phyloP scores from a whole-genome alignment of 2,113 vertebrate genomes.

The Hassar affinis region DNA sequence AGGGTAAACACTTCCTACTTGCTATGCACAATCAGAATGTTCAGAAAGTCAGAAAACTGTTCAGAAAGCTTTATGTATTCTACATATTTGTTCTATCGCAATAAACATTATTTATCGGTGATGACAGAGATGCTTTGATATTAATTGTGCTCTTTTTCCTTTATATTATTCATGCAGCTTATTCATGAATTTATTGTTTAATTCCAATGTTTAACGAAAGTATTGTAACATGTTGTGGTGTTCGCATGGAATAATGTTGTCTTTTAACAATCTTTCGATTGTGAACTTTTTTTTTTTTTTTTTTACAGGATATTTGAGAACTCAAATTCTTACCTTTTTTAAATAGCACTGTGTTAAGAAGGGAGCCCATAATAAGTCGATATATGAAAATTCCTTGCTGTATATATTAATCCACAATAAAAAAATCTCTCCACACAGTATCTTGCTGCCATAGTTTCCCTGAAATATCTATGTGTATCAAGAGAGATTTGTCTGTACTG shows the following conservation, averaged over 20 bases:
- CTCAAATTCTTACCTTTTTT: background rate
- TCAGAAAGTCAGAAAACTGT: background rate
- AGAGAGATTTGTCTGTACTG: background rate
- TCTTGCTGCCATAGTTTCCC: background rate
- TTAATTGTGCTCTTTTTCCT: background rate
- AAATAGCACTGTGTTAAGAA: background rate
- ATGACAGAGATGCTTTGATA: background rate
- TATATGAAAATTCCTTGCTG: background rate
- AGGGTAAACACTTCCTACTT: background rate
- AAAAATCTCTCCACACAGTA: background rate
- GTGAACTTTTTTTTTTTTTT: background rate
- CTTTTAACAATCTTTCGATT: background rate
- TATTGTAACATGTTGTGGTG: background rate
- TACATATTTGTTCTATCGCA: background rate
- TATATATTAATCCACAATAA: background rate
- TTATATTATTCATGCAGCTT: background rate
- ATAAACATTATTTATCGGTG: background rate
- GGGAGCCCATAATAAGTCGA: background rate
- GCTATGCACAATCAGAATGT: background rate
- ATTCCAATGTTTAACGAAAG: background rate
- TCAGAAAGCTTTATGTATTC: slow-evolving; percentile 3
- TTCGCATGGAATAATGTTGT: background rate
- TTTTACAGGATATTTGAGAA: background rate
- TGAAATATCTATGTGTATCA: background rate
- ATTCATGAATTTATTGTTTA: background rate